A percentile compares a stretch with the other conserved stretches of the same genome.
Conservation (phyloP, 2,888 invertebrate species). For the Platycnemis pennipes region DNA sequence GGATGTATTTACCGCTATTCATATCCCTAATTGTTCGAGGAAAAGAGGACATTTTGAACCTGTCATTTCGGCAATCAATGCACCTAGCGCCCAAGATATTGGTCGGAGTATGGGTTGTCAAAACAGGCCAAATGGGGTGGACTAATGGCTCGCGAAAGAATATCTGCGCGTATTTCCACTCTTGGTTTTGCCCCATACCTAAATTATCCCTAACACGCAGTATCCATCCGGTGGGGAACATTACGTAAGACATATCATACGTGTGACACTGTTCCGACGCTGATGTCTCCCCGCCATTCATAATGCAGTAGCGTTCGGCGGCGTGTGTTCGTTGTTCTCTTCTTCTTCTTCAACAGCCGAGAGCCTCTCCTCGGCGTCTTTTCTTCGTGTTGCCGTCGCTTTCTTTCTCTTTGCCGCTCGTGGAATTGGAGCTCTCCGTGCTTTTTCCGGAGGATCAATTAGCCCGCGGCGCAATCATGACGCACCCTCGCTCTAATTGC, state of each 20-base stretch:
- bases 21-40: too few relatives aligned
- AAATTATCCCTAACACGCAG: not conserved
- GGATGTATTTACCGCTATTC: too few relatives aligned
- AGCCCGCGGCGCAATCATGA: not conserved
- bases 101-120: too few relatives aligned
- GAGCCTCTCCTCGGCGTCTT: not conserved
- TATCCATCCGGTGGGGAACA: not conserved
- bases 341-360: not conserved
- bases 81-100: too few relatives aligned
- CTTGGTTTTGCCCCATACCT: not conserved
- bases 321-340: not conserved
- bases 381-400: not conserved
- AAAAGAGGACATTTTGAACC: too few relatives aligned
- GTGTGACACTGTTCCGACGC: too few relatives aligned
- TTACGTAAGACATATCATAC: too few relatives aligned
- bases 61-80: too few relatives aligned
- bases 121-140: too few relatives aligned
- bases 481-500: conserved; percentile 35
- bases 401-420: not conserved
- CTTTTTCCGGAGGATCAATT: conserved; percentile 13
- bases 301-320: not conserved
- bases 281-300: not conserved
- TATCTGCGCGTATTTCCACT: not conserved
- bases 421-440: not conserved
- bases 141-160: too few relatives aligned